phyloP scores from a whole-genome alignment of 2,797 vertebrate species.

The Enteromius fasciolatus region DNA sequence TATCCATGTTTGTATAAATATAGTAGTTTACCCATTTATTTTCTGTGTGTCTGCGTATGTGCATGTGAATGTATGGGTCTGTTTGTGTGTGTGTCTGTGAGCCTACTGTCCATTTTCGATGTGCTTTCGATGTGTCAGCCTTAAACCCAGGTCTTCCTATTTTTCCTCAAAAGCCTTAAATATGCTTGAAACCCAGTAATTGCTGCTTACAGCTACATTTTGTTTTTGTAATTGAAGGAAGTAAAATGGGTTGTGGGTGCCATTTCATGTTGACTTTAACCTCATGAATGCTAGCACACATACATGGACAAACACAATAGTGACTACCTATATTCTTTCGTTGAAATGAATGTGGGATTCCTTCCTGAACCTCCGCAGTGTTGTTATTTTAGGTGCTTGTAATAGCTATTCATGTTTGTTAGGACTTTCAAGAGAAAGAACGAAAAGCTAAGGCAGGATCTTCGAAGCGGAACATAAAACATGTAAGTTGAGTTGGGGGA shows the following conservation, averaged over 20 bases:
- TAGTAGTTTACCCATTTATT: too few relatives aligned
- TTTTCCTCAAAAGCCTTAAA: too few relatives aligned
- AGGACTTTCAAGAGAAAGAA: conserved; percentile 1
- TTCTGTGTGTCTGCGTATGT: too few relatives aligned
- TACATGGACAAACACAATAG: conserved; percentile 7
- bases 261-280: conserved; percentile 36
- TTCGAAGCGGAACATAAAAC: conserved; percentile 22
- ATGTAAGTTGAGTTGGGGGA: conserved; percentile 28
- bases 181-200: too few relatives aligned
- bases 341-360: conserved; percentile 17
- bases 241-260: not conserved
- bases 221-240: not conserved
- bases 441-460: not conserved
- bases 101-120: too few relatives aligned
- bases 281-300: not conserved
- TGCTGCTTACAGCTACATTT: not conserved
- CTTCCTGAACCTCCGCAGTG: conserved; percentile 4
- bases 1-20: too few relatives aligned
- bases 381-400: conserved; percentile 50
- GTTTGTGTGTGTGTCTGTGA: too few relatives aligned
- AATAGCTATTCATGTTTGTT: conserved; percentile 45
- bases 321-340: not conserved
- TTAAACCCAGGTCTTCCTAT: too few relatives aligned
- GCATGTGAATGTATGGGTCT: too few relatives aligned
- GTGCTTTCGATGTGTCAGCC: too few relatives aligned